Conservation (phyloP, 2,113 vertebrate genomes). For the Uria aalge region DNA sequence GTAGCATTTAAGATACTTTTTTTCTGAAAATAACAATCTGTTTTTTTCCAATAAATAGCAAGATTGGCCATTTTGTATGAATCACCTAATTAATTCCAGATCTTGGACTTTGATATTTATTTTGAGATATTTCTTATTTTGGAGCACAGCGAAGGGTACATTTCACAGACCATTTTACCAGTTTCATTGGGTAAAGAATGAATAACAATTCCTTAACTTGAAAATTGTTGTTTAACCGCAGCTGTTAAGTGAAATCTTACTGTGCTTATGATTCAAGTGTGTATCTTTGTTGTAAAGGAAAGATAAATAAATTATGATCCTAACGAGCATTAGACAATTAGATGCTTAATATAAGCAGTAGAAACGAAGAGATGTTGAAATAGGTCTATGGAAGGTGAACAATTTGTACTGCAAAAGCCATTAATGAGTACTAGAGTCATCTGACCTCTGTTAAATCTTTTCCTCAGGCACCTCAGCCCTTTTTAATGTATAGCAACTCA, state of each 20-base stretch:
- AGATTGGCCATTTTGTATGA: background rate
- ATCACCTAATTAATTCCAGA: conserved; percentile 57
- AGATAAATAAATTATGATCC: background rate
- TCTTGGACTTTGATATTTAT: conserved; percentile 19
- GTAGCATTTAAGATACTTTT: background rate
- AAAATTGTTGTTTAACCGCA: background rate
- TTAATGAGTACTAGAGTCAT: background rate
- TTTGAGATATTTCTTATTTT: conserved; percentile 34
- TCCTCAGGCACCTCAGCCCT: background rate
- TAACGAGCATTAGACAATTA: background rate
- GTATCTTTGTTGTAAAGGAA: background rate
- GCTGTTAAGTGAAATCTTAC: conserved; percentile 13
- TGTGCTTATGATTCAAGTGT: background rate
- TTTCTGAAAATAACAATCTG: background rate
- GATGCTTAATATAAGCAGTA: background rate
- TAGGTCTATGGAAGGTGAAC: background rate
- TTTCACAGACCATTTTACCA: background rate
- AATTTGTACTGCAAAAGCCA: background rate
- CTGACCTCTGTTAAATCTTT: background rate
- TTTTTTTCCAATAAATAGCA: background rate
- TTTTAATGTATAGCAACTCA: background rate
- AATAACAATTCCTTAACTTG: background rate
- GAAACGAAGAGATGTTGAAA: background rate
- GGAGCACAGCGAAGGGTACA: background rate
- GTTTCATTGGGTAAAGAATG: background rate